These are phyloP conservation scores for Murina feae DNA, from an alignment of 2,113 vertebrate genomes.

Conservation along the genomic window DNA sequence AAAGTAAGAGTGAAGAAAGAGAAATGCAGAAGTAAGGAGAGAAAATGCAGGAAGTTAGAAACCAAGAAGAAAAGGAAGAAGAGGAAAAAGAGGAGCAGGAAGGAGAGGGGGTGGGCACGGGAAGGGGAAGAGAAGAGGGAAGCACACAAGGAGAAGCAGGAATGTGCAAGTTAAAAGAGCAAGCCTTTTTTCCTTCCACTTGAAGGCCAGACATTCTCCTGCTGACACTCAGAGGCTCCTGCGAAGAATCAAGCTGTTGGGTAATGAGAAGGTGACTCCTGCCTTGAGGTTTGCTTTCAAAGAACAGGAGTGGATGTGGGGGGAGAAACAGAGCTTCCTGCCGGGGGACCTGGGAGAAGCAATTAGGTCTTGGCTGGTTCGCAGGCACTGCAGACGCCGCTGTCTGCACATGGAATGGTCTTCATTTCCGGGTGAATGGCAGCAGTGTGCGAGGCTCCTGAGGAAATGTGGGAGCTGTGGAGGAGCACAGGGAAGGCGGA, in stretches of 20 bases:
- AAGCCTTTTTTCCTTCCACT: background rate
- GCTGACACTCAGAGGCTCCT: background rate
- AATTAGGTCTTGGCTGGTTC: background rate
- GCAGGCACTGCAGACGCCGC: background rate
- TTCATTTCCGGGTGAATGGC: background rate
- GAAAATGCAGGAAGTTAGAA: background rate
- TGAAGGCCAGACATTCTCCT: background rate
- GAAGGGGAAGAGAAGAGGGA: background rate
- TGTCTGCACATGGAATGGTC: background rate
- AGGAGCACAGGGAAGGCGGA: background rate
- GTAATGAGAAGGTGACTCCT: background rate
- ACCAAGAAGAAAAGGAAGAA: background rate
- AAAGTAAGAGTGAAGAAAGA: background rate
- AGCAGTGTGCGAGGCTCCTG: background rate
- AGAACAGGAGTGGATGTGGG: background rate
- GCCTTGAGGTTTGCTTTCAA: background rate
- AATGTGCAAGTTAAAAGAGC: background rate
- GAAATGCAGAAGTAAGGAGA: background rate
- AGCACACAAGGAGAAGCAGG: background rate
- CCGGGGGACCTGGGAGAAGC: background rate
- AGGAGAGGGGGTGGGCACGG: background rate
- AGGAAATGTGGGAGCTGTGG: background rate
- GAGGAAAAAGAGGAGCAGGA: no score
- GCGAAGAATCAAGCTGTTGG: background rate
- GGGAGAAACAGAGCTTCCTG: background rate